Percentiles rank a stretch among this genome's conserved stretches.
These are phyloP conservation scores for Trachymyrmex cornetzi DNA, from an alignment of 1,140 invertebrate genomes.

Conservation along the genomic window DNA sequence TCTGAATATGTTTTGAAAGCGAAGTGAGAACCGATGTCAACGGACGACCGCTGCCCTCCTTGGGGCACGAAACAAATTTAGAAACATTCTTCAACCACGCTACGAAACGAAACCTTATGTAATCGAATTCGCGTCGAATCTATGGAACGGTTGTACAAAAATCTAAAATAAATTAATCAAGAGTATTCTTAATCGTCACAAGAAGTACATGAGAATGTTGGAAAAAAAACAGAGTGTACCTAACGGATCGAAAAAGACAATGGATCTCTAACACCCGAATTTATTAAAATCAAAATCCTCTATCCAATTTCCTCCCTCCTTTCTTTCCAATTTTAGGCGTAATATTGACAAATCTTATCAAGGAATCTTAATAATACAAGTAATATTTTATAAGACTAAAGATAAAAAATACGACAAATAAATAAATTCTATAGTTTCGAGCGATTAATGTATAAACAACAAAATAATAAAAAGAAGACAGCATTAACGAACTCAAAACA, in stretches of 20 bases:
- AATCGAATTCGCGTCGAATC: constrained; percentile 39
- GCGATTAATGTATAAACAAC: constrained; percentile 17
- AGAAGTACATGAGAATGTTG: background rate
- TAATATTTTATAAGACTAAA: constrained; percentile 36
- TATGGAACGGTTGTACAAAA: background rate
- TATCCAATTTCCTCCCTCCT: background rate
- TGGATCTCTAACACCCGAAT: background rate
- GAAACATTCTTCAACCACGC: constrained; percentile 69
- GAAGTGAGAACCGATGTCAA: constrained; percentile 66
- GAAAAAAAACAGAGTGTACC: background rate
- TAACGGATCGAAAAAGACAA: background rate
- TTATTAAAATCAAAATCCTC: background rate
- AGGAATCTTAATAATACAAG: constrained; percentile 8
- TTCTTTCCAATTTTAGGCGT: background rate
- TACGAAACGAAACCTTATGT: constrained; percentile 50
- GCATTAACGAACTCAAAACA: constrained; percentile 65
- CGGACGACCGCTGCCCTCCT: constrained; percentile 67
- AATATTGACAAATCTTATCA: constrained; percentile 26
- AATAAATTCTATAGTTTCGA: constrained; percentile 37
- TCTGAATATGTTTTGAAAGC: constrained; percentile 69
- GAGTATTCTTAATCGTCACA: background rate
- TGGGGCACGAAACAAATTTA: constrained; percentile 72
- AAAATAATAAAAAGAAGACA: constrained; percentile 21
- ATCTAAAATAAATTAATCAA: background rate
- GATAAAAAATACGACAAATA: constrained; percentile 8